Evolutionary conservation across 2,797 vertebrate genomes (phyloP), one percentile per base, ranked within the genome.

Genomic region (Odontamblyopus lacepedii): DNA sequence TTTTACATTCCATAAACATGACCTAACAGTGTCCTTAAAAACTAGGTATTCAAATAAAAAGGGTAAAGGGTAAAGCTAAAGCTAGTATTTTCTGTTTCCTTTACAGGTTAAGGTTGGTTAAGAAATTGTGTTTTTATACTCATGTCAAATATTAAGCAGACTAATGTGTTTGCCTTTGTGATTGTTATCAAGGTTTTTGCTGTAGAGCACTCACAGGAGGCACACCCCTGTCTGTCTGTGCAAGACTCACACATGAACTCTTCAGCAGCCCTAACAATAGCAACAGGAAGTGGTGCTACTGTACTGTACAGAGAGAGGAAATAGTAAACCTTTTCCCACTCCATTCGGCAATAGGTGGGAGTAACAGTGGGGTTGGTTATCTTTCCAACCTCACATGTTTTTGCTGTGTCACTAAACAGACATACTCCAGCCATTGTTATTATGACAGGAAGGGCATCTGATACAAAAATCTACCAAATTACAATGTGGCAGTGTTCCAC

Each of bases 241-340:
- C 30, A 63, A 6, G 23, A 35, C 64, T 62, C 80, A 73, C 68
- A 81, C 72, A 75, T 48, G 80, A 67, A 74, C 56, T 73, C 56
- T 81, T 32, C 29, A 78, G 78, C 51, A 65, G 70, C 71, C 65
- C 74, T 85, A 72, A 75, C 80, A 92, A 92, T 83, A 85, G 85
- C 85, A 85, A 87, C 85, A 89, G 92, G 92, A 94, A 91, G 77
- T 62, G 61, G n/a, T n/a, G 85, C 82, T 89, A 88, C 84, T 81
- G 86, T 81, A 84, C 73, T 78, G 78, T 71, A 79, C 79, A 87
- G 27, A 79, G 79, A 82, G 73, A 91, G 92, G 92, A 93, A 92
- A 90, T 85, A 81, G 77, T 84, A 74, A 69, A 78, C 62, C 65
- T 71, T 23, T 91, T 88, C 83, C 83, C 78, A 83, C 67, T 79